Base-by-base conservation (phyloP, 1,140 invertebrate species). In the Parasteatoda tepidariorum region DNA sequence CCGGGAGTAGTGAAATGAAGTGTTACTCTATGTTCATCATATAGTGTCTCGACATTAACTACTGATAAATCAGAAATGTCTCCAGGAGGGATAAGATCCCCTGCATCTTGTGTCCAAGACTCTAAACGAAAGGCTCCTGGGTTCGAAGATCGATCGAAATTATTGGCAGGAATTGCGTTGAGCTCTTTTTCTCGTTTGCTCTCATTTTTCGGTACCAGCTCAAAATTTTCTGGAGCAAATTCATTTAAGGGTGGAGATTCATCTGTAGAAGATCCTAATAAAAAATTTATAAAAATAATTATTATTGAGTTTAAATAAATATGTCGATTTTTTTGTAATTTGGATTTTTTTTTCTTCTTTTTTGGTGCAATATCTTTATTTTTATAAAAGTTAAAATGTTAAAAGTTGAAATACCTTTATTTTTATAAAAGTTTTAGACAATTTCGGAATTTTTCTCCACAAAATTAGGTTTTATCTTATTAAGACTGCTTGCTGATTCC, bases 1-100 rank as follows among this genome's bases (percentile, higher is more conserved):
- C 83, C 83, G 2, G 85, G 83, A n/a, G 64, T 67, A 11, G 83
- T 85, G 18, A 84, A 85, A 31, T 59, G 15, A 5, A 85, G 11
- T 7, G 57, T 81, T 6, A 81, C 83, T 22, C 3, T 11, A 3
- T 48, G 28, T 13, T 57, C 33, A 15, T 62, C 24, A 30, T n/a
- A 3, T 9, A 38, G n/a, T 54, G 26, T 66, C 11, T 59, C 41
- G 15, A 28, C 31, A 9, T 31, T 26, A n/a, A 54, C 3, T 5
- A 75, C 74, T 34, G 24, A 22, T 31, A 85, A 54, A 28, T 85
- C 85, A 15, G 59, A 41, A 18, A 85, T 66, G n/a, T 67, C 38
- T 18, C 67, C 67, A 18, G 85, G 85, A 22, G 85, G 85, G 18
- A 84, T 78, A 11, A 78, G 26, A 48, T 85, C 85, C 33, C 61